Conservation (phyloP, 2,113 vertebrate genomes). For the Suncus etruscus region DNA sequence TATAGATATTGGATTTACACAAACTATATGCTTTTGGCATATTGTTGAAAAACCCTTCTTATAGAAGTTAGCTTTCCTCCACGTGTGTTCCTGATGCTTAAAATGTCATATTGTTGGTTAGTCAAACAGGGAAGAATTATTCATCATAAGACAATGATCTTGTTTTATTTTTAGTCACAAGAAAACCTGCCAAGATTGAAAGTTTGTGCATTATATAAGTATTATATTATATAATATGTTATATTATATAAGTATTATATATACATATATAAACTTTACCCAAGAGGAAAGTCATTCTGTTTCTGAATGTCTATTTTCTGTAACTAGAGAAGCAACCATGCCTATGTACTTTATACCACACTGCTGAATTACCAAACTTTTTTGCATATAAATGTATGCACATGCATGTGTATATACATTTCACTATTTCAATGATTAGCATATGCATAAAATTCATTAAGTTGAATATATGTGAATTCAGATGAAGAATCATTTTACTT, state of each 20-base stretch:
- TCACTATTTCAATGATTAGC: constrained; percentile 50
- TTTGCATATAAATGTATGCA: neutral
- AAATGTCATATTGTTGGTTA: constrained; percentile 65
- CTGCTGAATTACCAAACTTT: constrained; percentile 28
- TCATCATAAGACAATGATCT: constrained; percentile 66
- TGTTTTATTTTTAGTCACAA: constrained; percentile 62
- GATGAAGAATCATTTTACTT: constrained; percentile 52
- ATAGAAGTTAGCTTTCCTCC: constrained; percentile 31
- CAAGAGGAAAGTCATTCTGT: constrained; percentile 63
- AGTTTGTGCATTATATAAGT: constrained; percentile 29
- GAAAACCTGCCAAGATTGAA: constrained; percentile 62
- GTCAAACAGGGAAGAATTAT: constrained; percentile 58
- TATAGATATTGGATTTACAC: neutral
- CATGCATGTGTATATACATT: neutral
- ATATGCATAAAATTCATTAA: constrained; percentile 67
- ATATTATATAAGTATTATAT: neutral
- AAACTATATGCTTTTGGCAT: neutral
- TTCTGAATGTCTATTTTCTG: constrained; percentile 66
- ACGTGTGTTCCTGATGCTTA: neutral
- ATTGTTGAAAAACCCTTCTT: neutral
- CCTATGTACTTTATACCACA: constrained; percentile 4
- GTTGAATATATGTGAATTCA: constrained; percentile 59
- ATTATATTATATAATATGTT: too few relatives aligned
- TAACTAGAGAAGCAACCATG: constrained; percentile 5
- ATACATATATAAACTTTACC: constrained; percentile 38